Evolutionary conservation across 2,888 invertebrate genomes (phyloP).

Genomic region (Platycnemis pennipes): DNA sequence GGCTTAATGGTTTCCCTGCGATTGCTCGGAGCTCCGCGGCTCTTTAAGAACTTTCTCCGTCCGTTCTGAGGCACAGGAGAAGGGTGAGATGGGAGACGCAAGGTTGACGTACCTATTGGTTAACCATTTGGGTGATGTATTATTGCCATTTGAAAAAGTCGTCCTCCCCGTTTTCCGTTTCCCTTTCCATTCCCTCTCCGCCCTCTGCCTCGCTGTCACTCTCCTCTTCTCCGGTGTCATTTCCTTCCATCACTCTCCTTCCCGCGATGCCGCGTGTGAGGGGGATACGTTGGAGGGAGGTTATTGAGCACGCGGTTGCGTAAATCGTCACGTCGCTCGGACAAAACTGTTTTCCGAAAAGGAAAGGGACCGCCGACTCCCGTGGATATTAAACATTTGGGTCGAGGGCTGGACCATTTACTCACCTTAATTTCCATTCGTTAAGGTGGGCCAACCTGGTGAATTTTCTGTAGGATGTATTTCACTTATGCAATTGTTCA

Average conservation of each 20-base stretch:
- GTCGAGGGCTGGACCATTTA: too few species aligned
- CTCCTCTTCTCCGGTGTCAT: too few species aligned
- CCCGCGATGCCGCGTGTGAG: neutral
- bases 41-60: constrained; percentile 47
- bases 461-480: too few species aligned
- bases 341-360: too few species aligned
- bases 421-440: too few species aligned
- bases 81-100: neutral
- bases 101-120: constrained; percentile 47
- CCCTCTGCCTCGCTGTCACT: too few species aligned
- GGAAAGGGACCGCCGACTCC: too few species aligned
- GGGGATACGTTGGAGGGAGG: neutral
- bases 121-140: constrained; percentile 56
- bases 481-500: too few species aligned
- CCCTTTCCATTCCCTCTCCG: too few species aligned
- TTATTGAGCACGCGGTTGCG: neutral
- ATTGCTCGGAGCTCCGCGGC: constrained; percentile 17
- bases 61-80: neutral
- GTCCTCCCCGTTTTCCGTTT: neutral
- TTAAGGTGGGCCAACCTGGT: too few species aligned
- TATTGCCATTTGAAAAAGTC: neutral
- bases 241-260: neutral
- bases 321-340: too few species aligned
- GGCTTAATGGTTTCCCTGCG: constrained; percentile 38
- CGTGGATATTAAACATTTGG: too few species aligned